Base-by-base conservation (phyloP, 2,797 vertebrate species). In the Otus scops region DNA sequence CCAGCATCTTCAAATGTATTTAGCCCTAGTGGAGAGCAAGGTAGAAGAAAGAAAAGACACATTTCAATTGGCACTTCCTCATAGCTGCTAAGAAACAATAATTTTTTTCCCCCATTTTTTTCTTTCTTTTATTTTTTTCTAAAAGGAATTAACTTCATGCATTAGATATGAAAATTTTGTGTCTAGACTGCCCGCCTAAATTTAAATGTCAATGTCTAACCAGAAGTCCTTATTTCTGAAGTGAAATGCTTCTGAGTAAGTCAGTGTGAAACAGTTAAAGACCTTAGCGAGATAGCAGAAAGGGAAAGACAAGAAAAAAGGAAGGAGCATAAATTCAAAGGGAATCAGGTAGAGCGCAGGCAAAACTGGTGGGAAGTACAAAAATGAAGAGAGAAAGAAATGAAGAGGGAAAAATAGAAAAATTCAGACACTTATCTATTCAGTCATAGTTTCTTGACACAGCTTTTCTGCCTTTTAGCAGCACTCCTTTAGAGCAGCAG, bases 1-100 rank as follows among this genome's bases (percentile, higher is more conserved):
- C 98, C 97, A 59, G 98, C 98, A 71, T 98, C 98, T 95, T 98
- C 98, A 79, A 98, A 98, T 68, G 98, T 98, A 75, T 98, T 98
- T 88, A 95, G 81, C 23, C 98, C 98, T 98, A 79, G 56, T 73
- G 54, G 91, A 94, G 47, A 88, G 41, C 84, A 56, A 15, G 78
- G 34, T 39, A 63, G 73, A 59, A 83, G 21, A 32, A 71, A 92
- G 26, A 82, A 11, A 85, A 67, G n/a, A 69, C 4, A 79, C 9
- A 22, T 85, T 89, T 89, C 8, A 56, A 47, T 53, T 27, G 14
- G 11, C 24, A 38, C 6, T 39, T 82, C 32, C 45, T 88, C 43
- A 74, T 22, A 61, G 36, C 39, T 45, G 13, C 56, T 85, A 79
- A 87, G 20, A 79, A 39, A 70, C 6, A 53, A 18, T 9, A 28